phyloP scores from a whole-genome alignment of 2,797 vertebrate genomes.

The Rachycentron canadum region DNA sequence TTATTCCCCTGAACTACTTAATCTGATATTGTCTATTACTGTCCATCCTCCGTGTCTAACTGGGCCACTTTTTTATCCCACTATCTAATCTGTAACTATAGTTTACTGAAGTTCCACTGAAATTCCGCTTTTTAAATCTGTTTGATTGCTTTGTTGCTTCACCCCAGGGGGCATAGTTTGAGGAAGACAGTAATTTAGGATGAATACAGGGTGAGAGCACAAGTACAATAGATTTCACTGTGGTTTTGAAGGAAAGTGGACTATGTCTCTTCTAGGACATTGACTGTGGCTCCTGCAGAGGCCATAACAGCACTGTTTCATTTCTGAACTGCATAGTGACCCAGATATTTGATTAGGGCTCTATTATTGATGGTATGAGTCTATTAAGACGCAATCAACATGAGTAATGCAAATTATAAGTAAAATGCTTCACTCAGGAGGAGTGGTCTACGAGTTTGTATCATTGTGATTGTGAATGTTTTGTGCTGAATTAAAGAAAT shows the following conservation, averaged over 20 bases:
- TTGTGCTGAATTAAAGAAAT: background rate
- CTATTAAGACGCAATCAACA: background rate
- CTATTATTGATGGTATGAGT: background rate
- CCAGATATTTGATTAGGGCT: background rate
- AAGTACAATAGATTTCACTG: background rate
- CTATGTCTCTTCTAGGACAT: background rate
- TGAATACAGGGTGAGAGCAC: background rate
- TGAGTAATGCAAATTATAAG: background rate
- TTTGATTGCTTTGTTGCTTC: background rate
- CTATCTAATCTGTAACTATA: background rate
- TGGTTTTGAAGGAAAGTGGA: slow-evolving; percentile 77
- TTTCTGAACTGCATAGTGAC: background rate
- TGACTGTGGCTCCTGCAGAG: background rate
- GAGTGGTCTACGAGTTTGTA: background rate
- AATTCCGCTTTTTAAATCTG: background rate
- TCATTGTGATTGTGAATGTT: background rate
- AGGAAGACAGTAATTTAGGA: background rate
- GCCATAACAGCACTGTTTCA: background rate
- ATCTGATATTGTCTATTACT: slow-evolving; percentile 31
- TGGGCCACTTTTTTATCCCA: background rate
- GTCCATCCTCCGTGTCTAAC: slow-evolving; percentile 4
- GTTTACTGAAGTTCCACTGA: background rate
- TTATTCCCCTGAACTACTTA: slow-evolving; percentile 14
- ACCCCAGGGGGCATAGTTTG: background rate
- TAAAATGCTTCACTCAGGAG: background rate